Evolutionary conservation across 2,797 vertebrate species (phyloP).

Genomic region (Chrysolophus pictus): DNA sequence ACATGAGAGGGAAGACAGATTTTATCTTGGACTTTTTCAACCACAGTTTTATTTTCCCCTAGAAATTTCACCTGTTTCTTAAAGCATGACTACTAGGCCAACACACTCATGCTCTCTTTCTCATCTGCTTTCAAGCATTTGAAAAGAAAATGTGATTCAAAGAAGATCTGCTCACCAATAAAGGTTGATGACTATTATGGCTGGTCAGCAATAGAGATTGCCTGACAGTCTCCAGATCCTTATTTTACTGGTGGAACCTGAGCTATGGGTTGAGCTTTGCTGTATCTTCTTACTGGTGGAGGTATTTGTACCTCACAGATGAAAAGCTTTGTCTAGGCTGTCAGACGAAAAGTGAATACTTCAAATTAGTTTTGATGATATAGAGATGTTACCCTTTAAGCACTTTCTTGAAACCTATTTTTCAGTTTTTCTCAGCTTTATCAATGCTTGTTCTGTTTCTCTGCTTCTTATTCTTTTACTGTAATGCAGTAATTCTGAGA

Average conservation of each 20-base stretch:
- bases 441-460: not conserved
- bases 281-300: not conserved
- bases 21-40: not conserved
- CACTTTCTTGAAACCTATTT: not conserved
- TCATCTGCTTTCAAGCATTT: not conserved
- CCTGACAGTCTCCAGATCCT: not conserved
- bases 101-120: not conserved
- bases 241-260: not conserved
- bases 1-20: not conserved
- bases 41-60: not conserved
- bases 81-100: not conserved
- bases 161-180: not conserved
- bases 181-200: not conserved
- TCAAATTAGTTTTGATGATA: fast-evolving
- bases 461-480: not conserved
- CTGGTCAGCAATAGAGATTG: not conserved
- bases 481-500: not conserved
- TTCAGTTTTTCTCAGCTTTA: not conserved
- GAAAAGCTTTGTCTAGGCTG: not conserved
- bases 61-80: not conserved
- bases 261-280: not conserved
- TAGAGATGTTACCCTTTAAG: not conserved
- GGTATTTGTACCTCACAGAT: not conserved
- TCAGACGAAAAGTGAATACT: not conserved
- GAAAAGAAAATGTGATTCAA: not conserved